Evolutionary conservation across 2,888 invertebrate genomes (phyloP), one percentile per base, ranked within the genome.

Genomic region (Melanotus villosus): DNA sequence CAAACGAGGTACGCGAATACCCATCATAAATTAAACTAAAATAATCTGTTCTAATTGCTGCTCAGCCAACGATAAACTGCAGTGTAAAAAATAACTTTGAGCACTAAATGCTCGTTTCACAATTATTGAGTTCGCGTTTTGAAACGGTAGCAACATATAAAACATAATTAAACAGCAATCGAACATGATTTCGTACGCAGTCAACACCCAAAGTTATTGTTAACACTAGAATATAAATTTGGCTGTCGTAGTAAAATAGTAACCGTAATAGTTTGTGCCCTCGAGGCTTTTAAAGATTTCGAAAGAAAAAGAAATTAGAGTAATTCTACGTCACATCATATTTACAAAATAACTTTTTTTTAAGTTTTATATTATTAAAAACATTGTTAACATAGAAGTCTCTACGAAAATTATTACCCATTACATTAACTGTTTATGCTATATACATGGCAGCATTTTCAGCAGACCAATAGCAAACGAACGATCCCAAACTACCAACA

Each of bases 391-490:
- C 59, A 62, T 57, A 70, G 34, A 56, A 32, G 43, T 60, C 38
- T 59, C 60, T 60, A 60, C 41, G 52, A 69, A 65, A 64, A 65
- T 65, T 54, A 65, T 72, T 72, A 72, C 72, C 65, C 71, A 70
- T 71, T 65, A 67, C 71, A 71, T 72, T 72, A 71, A 68, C 65
- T 56, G 62, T 63, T 69, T 68, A 74, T 23, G 58, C 70, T 62
- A 66, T 66, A 56, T 68, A 70, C 70, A 70, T 73, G 74, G 75
- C 75, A 75, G 76, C 76, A 73, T 58, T 64, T 68, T 68, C 66
- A 73, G 72, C 73, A 73, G 57, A 60, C 52, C 70, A 68, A 69
- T 65, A 72, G 71, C 71, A 72, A 75, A 74, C 34, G 50, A 59
- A 65, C n/a, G 50, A 10, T 52, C 60, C 54, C 66, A 34, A 43